Evolutionary conservation across 2,888 invertebrate species (phyloP), one percentile per base, ranked within the genome.

Genomic region (Caenorhabditis drosophilae): DNA sequence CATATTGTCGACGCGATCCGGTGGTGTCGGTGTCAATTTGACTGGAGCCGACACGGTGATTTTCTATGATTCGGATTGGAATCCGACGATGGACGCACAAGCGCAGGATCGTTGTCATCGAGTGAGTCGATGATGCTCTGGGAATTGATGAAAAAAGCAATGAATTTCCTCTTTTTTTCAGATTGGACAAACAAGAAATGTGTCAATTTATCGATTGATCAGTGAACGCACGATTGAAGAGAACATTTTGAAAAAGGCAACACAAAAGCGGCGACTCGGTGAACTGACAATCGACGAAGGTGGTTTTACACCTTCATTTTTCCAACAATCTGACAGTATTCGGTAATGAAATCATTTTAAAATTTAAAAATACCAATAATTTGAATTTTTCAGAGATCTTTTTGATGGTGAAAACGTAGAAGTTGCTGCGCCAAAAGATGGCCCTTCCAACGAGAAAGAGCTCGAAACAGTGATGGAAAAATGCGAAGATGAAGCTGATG

Each of bases 11-110:
- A 98, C 98, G 48, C 89, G 98, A 60, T 93, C 94, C 53, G 97
- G 97, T 79, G 97, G 97, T 80, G 91, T 98, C 44, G 97, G 98
- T 54, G 92, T 98, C 47, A 98, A 99, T 88, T 88, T 98, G 75
- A 97, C 96, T 31, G 98, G 97, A 73, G 98, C 98, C 42, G 98
- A 99, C 87, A 93, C 94, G 78, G 97, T 99, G 76, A 91, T 99
- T 84, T 98, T 99, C 87, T 99, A 98, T 86, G 98, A 99, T 87
- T 95, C 94, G 67, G 82, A 82, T 44, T 82, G 81, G 81, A 80
- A 78, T 62, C 97, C 97, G 49, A 97, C 96, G 4, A 97, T 98
- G 96, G 98, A 98, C 87, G 96, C 96, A 64, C 93, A 93, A 85
- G 87, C 87, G 36, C 87, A 87, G 76, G 87, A 87, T 87, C 89